Conservation (phyloP, 2,888 invertebrate species). For the Xestia rhomboidea region DNA sequence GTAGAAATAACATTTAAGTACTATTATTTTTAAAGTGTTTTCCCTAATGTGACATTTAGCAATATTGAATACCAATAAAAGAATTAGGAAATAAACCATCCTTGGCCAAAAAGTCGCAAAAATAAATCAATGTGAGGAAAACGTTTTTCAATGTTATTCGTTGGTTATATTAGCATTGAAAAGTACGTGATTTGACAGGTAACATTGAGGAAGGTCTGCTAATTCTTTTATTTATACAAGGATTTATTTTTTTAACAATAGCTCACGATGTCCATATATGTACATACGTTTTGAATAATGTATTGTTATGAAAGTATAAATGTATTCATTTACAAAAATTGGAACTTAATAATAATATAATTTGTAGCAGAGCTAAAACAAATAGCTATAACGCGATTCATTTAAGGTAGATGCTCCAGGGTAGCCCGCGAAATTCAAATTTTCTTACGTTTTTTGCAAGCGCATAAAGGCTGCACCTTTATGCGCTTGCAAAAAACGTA, state of each 20-base stretch:
- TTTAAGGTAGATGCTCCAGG: no score
- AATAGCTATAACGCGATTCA: neutral
- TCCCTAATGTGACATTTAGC: no score
- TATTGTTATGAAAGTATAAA: neutral
- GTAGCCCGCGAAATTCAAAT: no score
- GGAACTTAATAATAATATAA: no score
- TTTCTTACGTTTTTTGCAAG: no score
- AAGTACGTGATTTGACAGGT: slow-evolving; percentile 59
- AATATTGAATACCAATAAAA: neutral
- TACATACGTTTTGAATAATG: neutral
- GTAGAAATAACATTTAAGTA: neutral
- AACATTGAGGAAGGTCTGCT: slow-evolving; percentile 57
- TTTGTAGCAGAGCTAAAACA: neutral
- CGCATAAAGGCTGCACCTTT: no score
- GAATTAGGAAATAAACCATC: slow-evolving; percentile 31
- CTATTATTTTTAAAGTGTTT: neutral
- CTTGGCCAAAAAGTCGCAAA: slow-evolving; percentile 45
- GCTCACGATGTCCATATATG: neutral
- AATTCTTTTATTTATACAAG: slow-evolving; percentile 48
- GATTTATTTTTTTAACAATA: slow-evolving; percentile 40
- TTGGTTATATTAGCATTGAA: slow-evolving; percentile 56
- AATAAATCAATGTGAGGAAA: slow-evolving; percentile 58
- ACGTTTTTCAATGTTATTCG: slow-evolving; percentile 57
- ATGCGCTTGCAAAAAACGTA: no score
- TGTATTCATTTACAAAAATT: neutral